phyloP scores from a whole-genome alignment of 2,113 vertebrate genomes.

The Galemys pyrenaicus region DNA sequence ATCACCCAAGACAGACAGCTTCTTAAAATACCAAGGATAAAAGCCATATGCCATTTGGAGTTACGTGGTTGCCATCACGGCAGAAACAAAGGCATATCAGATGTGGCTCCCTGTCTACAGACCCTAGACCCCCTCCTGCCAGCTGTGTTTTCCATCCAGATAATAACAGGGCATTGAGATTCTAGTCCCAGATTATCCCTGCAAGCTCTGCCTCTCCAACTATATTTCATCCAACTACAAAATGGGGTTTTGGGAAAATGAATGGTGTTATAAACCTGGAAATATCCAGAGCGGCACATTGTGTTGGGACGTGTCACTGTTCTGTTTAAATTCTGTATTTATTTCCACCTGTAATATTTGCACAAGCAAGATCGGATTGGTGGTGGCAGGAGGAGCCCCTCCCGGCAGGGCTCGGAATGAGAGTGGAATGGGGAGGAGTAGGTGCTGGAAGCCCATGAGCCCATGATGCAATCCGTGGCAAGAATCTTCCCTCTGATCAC shows the following conservation, averaged over 20 bases:
- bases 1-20: background rate
- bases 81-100: background rate
- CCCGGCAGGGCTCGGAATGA: background rate
- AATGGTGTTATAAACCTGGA: background rate
- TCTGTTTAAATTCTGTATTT: background rate
- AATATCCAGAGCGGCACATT: background rate
- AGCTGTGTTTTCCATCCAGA: background rate
- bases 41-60: background rate
- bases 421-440: background rate
- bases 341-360: background rate
- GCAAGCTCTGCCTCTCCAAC: background rate
- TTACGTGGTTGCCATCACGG: background rate
- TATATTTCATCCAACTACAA: background rate
- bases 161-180: background rate
- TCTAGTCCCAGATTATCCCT: background rate
- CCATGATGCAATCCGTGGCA: background rate
- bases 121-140: background rate
- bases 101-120: background rate
- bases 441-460: background rate
- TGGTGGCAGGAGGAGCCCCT: background rate
- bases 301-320: background rate
- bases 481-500: background rate
- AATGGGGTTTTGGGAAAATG: background rate
- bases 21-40: slow-evolving; percentile 32
- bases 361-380: background rate